Percentiles rank a stretch among this genome's conserved stretches.
Conservation (phyloP, 2,888 invertebrate species). For the Drosophila quinaria region DNA sequence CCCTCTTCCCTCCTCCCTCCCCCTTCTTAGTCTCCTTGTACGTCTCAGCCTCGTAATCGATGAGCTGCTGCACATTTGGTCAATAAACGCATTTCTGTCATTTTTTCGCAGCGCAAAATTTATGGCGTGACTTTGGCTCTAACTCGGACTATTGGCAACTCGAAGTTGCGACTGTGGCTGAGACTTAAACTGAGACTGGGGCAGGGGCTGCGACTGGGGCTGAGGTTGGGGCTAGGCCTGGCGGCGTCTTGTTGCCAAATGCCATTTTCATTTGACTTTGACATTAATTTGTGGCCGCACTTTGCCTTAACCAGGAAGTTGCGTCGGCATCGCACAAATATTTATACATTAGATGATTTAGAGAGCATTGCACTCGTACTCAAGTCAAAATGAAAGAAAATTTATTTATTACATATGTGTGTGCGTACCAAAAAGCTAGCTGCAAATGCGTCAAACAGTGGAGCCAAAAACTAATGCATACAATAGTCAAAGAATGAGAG, state of each 20-base stretch:
- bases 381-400: conserved; percentile 11
- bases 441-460: neutral
- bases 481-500: neutral
- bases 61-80: conserved; percentile 79
- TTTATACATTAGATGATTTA: conserved; percentile 65
- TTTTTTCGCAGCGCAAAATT: conserved; percentile 72
- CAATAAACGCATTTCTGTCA: conserved; percentile 82
- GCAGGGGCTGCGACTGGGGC: neutral
- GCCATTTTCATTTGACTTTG: conserved; percentile 81
- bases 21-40: conserved; percentile 5
- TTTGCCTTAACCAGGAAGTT: conserved; percentile 79
- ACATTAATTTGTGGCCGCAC: conserved; percentile 81
- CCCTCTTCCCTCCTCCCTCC: conserved; percentile 1
- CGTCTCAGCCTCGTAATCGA: conserved; percentile 73
- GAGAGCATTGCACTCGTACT: conserved; percentile 60
- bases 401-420: neutral
- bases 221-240: conserved; percentile 7
- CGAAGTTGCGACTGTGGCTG: conserved; percentile 13
- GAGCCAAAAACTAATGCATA: neutral
- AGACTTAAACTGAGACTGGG: conserved; percentile 16
- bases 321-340: conserved; percentile 50
- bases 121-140: conserved; percentile 76
- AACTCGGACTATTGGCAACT: conserved; percentile 42
- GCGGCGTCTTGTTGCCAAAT: conserved; percentile 70
- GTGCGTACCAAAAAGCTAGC: neutral